Conservation (phyloP, 2,797 vertebrate species). For the Austrolebias charrua region DNA sequence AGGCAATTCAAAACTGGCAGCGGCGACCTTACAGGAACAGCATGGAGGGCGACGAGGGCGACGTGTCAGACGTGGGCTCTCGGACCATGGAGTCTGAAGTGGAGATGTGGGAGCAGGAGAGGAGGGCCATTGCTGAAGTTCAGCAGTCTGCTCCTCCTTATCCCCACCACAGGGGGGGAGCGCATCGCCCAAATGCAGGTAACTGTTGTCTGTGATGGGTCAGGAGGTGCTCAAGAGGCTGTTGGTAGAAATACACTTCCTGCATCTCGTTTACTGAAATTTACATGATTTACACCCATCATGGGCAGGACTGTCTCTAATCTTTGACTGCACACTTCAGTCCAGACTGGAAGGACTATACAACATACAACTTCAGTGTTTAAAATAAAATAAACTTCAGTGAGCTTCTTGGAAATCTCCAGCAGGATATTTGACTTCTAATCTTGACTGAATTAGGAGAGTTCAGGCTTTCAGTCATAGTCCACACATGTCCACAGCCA, state of each 20-base stretch:
- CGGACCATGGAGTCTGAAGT: constrained; percentile 95
- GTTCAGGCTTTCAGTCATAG: no score
- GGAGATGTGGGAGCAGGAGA: constrained; percentile 90
- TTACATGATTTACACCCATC: no score
- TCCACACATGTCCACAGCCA: no score
- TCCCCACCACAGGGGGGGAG: constrained; percentile 75
- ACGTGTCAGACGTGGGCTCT: constrained; percentile 93
- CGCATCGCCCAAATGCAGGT: constrained; percentile 86
- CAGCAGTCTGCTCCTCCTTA: constrained; percentile 79
- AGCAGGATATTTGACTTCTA: no score
- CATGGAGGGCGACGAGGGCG: constrained; percentile 95
- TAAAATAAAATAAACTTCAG: no score
- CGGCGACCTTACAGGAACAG: constrained; percentile 95
- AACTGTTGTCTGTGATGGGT: constrained; percentile 13
- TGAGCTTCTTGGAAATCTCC: no score
- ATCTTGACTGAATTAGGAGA: no score
- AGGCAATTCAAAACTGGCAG: constrained; percentile 99
- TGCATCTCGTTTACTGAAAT: neutral
- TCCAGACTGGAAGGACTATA: no score
- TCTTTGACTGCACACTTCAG: no score
- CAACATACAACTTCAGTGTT: no score
- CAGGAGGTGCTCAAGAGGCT: neutral
- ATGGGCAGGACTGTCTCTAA: no score
- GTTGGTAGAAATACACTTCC: no score
- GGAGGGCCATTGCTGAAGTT: constrained; percentile 76